Evolutionary conservation across 1,140 invertebrate genomes (phyloP), one percentile per base, ranked within the genome.

Genomic region (Epicauta chinensis): DNA sequence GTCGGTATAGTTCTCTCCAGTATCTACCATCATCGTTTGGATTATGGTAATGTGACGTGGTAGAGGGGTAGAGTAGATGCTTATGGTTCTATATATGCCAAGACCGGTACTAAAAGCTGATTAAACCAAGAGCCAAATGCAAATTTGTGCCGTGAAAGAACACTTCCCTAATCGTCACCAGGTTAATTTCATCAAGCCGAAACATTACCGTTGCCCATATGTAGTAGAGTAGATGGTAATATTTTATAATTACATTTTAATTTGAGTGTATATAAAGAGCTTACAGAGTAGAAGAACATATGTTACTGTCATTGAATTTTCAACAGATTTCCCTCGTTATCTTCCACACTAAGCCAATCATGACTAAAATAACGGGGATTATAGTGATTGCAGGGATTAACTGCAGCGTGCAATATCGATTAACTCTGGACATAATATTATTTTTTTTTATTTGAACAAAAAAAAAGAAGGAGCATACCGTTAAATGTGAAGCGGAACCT

Each of bases 211-310:
- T 23, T 23, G 7, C 7, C 23, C 23, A 23, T 23, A 23, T 3
- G 7, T 7, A 23, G 7, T 7, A 23, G 23, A 23, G 7, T 23
- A 7, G 15, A 35, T 37, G 34, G 41, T 45, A 34, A 40, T 49
- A 58, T 58, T 58, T 54, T 46, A 51, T 54, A 50, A 50, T 54
- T 53, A 54, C 56, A 50, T 58, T 58, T 58, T 58, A 58, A 58
- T 58, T 58, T 54, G 7, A 23, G 23, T 51, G 16, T 41, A 57
- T 57, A 57, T 56, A 56, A 56, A 56, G 50, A 51, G 55, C 50
- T 57, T 56, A 56, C 31, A 17, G 43, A 35, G 43, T n/a, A n/a
- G n/a, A n/a, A n/a, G n/a, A n/a, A n/a, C 23, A 23, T 23, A 23
- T 23, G 23, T 23, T 23, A 23, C 4, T 23, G 23, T 23, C 4